A percentile compares a stretch with the other conserved stretches of the same genome.
Evolutionary conservation across 2,888 invertebrate genomes (phyloP).

Genomic region (Heliconius hortense): DNA sequence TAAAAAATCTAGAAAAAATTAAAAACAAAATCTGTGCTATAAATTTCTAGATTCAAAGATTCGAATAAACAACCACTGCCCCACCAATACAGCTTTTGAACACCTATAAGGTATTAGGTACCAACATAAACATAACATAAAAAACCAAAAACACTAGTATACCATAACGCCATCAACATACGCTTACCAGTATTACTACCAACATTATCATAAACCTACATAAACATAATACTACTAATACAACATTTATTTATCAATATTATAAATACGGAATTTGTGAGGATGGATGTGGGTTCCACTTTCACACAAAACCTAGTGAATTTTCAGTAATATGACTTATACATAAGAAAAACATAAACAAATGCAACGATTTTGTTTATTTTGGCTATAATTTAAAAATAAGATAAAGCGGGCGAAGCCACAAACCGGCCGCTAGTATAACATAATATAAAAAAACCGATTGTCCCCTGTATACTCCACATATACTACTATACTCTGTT

Average conservation of each 20-base stretch:
- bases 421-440: neutral
- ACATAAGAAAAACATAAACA: neutral
- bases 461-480: conserved; percentile 6
- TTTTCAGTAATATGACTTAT: no score
- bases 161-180: no score
- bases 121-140: neutral
- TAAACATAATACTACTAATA: no score
- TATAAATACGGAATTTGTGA: neutral
- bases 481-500: conserved; percentile 15
- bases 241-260: neutral
- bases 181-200: no score
- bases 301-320: neutral
- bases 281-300: neutral
- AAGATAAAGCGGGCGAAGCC: neutral
- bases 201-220: no score
- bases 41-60: no score
- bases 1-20: no score
- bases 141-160: neutral
- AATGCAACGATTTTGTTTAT: neutral
- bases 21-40: no score
- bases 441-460: neutral
- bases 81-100: neutral
- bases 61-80: neutral
- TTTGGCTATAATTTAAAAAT: neutral
- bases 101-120: neutral